Evolutionary conservation across 2,113 vertebrate species (phyloP).

Genomic region (Varanus salvator): DNA sequence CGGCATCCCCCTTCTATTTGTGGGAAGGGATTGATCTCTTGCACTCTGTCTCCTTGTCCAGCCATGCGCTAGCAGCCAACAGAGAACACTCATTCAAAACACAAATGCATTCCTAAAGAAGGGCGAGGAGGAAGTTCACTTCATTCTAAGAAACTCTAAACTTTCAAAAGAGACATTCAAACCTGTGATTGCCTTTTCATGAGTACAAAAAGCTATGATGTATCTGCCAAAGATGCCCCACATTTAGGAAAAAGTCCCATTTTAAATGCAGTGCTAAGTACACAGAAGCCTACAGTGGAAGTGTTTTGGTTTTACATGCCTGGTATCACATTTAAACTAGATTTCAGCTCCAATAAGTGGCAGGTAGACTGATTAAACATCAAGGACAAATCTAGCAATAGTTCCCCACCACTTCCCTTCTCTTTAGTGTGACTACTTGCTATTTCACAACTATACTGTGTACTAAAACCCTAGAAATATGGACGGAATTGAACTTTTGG

Average conservation of each 20-base stretch:
- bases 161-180: not conserved
- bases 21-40: not conserved
- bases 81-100: not conserved
- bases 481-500: not conserved
- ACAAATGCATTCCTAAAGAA: not conserved
- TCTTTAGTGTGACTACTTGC: not conserved
- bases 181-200: not conserved
- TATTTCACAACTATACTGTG: not conserved
- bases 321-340: not conserved
- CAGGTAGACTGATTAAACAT: not conserved
- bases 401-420: not conserved
- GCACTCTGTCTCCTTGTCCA: not conserved
- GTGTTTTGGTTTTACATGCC: not conserved
- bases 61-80: not conserved
- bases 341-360: not conserved
- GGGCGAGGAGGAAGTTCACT: not conserved
- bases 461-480: not conserved
- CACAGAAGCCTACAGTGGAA: not conserved
- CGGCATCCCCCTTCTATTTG: too few relatives aligned
- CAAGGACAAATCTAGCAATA: not conserved
- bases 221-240: not conserved
- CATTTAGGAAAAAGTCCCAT: too few relatives aligned
- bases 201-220: not conserved
- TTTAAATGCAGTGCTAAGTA: not conserved
- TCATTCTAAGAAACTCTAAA: not conserved